Base-by-base conservation (phyloP, 2,888 invertebrate genomes). In the Buathra laborator region DNA sequence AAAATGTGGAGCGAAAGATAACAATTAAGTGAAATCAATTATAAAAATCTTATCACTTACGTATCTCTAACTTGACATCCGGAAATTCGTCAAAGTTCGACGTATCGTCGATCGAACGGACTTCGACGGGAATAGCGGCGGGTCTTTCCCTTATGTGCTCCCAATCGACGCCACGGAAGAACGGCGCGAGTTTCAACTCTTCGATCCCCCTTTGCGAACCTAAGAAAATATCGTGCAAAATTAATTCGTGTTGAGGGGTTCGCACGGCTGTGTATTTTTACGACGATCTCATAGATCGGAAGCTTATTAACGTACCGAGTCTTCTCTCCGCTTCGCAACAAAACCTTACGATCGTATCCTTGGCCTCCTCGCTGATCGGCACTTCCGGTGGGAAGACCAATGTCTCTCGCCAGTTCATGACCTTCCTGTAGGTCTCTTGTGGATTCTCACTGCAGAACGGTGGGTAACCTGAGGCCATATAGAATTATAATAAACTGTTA, bases 51-150 rank as follows among this genome's bases (percentile, higher is more conserved):
- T 71, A 78, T 79, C 67, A 96, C 98, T 97, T 96, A 99, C 99
- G 99, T 95, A 99, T 99, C 95, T 99, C 98, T 89, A 99, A 96
- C 94, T 99, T 99, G 91, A 99, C 99, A 94, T 99, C 99, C 6
- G 99, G 99, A 95, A 99, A 99, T 92, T 99, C 99, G 95, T 99
- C 99, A 94, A 99, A 99, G 95, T 99, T 99, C 88, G 99, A 99
- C 62, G 99, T 99, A 94, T 99, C 99, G 94, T 99, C 99, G 91
- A 99, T 99, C 89, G 99, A 99, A 94, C 98, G 97, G 83, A 99
- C 99, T 94, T 99, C 98, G 32, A 99, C 99, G 68, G 98, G 97
- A 94, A 99, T 99, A 90, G 99, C 99, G 85, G 99, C 99, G 72
- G 99, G 99, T 81, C 99, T 96, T 94, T 99, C 99, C 86, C 99